Percentiles rank a stretch among this genome's conserved stretches.
phyloP scores from a whole-genome alignment of 2,113 vertebrate genomes.

The Sander lucioperca region DNA sequence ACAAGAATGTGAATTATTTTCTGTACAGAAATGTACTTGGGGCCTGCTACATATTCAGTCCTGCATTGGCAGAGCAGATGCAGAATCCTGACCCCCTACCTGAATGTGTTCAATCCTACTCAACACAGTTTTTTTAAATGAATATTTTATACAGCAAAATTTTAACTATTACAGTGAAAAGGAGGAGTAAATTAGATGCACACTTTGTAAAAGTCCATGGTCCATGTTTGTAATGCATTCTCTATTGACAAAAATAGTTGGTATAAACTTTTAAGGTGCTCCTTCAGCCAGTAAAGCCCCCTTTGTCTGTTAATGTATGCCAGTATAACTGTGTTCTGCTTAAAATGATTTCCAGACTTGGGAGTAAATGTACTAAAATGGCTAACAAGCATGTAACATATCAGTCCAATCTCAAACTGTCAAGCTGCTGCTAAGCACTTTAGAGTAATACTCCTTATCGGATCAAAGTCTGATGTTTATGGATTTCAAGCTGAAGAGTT shows the following conservation, averaged over 20 bases:
- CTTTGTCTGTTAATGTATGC: neutral
- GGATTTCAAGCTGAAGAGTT: conserved; percentile 48
- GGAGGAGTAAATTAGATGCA: too few relatives aligned
- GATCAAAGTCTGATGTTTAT: conserved; percentile 50
- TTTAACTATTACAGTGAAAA: too few relatives aligned
- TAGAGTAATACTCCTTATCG: conserved; percentile 38
- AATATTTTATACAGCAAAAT: too few relatives aligned
- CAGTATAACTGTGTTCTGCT: neutral
- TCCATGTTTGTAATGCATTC: neutral
- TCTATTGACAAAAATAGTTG: neutral
- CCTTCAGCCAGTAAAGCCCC: neutral
- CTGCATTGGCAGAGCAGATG: too few relatives aligned
- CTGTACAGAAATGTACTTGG: neutral
- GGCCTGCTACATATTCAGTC: neutral
- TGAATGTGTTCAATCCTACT: too few relatives aligned
- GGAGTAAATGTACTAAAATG: conserved; percentile 2
- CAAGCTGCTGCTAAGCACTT: conserved; percentile 49
- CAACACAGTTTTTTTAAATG: too few relatives aligned
- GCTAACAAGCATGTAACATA: conserved; percentile 42
- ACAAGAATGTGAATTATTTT: neutral
- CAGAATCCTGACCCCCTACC: too few relatives aligned
- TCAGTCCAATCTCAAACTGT: conserved; percentile 56
- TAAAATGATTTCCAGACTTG: neutral
- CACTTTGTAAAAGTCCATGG: too few relatives aligned
- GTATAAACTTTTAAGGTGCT: neutral